These are phyloP conservation scores for Danio tinwini DNA, from an alignment of 2,797 vertebrate species.

Conservation along the genomic window DNA sequence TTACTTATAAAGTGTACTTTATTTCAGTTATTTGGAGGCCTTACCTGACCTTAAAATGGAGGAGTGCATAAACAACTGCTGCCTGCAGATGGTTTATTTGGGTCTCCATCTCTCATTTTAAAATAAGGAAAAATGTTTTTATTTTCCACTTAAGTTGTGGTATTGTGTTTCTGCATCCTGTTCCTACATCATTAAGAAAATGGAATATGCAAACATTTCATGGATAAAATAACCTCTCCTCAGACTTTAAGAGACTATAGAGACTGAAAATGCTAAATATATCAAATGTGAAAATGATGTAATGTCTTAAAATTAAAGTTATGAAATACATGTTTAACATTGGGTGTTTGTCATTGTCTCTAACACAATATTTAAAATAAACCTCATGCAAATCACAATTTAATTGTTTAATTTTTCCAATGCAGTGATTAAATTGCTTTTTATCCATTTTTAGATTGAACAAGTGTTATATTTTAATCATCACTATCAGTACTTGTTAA, in stretches of 20 bases:
- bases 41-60: conserved; percentile 29
- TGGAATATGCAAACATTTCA: conserved; percentile 92
- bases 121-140: conserved; percentile 15
- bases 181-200: conserved; percentile 55
- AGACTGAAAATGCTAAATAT: conserved; percentile 59
- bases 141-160: conserved; percentile 36
- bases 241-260: conserved; percentile 84
- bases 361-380: background rate
- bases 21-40: conserved; percentile 38
- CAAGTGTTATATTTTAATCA: background rate
- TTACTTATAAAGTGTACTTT: conserved; percentile 35
- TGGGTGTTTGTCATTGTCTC: background rate
- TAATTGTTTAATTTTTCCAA: background rate
- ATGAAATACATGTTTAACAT: conserved; percentile 34
- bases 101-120: conserved; percentile 29
- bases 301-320: conserved; percentile 69
- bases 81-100: conserved; percentile 32
- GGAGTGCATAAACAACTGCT: conserved; percentile 23
- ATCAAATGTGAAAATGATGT: conserved; percentile 79
- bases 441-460: background rate
- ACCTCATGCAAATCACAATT: background rate
- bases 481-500: background rate
- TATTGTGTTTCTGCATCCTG: conserved; percentile 59
- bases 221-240: conserved; percentile 82
- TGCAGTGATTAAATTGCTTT: background rate